Conservation (phyloP, 2,113 vertebrate species). For the Panthera tigris region DNA sequence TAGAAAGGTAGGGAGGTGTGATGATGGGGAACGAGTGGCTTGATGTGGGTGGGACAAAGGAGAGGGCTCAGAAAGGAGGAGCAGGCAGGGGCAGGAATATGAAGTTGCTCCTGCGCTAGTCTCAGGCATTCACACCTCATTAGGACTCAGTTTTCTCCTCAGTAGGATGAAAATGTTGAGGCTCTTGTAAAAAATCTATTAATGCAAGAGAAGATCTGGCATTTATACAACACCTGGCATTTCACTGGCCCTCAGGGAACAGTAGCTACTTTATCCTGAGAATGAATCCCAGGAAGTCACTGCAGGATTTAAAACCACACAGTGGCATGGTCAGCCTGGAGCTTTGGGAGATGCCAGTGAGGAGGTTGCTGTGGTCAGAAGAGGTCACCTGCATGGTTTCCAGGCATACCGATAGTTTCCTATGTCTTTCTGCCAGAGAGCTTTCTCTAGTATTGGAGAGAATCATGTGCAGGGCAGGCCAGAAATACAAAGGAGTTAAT, state of each 20-base stretch:
- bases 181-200: neutral
- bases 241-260: neutral
- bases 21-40: neutral
- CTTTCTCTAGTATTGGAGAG: neutral
- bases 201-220: neutral
- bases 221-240: neutral
- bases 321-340: neutral
- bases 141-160: neutral
- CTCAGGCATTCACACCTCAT: neutral
- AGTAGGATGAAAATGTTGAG: neutral
- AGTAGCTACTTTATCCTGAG: neutral
- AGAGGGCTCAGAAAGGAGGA: neutral
- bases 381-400: neutral
- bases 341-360: neutral
- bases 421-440: neutral
- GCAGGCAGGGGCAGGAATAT: no score
- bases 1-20: neutral
- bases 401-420: neutral
- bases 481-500: neutral
- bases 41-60: neutral
- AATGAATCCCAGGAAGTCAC: neutral
- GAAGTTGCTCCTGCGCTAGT: neutral
- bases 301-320: neutral
- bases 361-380: neutral
- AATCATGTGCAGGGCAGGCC: accelerated